These are phyloP conservation scores for Rhinogobius similis DNA, from an alignment of 2,113 vertebrate species.

Conservation along the genomic window DNA sequence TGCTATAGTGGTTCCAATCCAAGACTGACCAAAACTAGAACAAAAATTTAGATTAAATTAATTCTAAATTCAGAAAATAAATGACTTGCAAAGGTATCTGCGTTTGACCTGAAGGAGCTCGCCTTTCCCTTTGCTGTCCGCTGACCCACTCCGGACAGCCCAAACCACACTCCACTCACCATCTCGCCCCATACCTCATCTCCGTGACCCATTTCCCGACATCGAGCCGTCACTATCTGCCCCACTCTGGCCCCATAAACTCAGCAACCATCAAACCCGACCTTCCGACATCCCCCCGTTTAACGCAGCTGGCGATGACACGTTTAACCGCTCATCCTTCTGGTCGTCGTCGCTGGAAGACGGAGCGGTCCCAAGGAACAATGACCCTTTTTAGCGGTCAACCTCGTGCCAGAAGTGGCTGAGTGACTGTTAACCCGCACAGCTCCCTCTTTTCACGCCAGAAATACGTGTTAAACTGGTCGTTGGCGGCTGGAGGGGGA, in stretches of 20 bases:
- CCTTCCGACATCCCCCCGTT: neutral
- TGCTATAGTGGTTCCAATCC: too few relatives aligned
- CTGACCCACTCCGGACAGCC: too few relatives aligned
- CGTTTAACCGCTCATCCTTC: neutral
- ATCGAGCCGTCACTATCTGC: neutral
- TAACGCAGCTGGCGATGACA: neutral
- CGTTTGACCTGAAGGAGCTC: too few relatives aligned
- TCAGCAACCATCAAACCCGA: neutral
- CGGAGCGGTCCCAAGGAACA: neutral
- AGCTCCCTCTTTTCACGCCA: neutral
- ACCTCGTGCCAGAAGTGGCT: neutral
- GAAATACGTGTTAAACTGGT: slow-evolving; percentile 27
- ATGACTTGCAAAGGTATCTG: too few relatives aligned
- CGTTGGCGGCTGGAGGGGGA: slow-evolving; percentile 68
- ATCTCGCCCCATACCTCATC: neutral
- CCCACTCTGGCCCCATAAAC: neutral
- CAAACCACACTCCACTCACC: too few relatives aligned
- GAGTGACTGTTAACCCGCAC: neutral
- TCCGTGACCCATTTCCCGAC: neutral
- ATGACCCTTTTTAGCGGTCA: neutral
- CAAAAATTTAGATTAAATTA: too few relatives aligned
- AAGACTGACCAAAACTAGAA: too few relatives aligned
- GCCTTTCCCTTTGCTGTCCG: too few relatives aligned
- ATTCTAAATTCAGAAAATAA: too few relatives aligned
- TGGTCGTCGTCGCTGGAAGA: neutral